Evolutionary conservation across 2,113 vertebrate genomes (phyloP).

Genomic region (Chamaetylas fuelleborni): DNA sequence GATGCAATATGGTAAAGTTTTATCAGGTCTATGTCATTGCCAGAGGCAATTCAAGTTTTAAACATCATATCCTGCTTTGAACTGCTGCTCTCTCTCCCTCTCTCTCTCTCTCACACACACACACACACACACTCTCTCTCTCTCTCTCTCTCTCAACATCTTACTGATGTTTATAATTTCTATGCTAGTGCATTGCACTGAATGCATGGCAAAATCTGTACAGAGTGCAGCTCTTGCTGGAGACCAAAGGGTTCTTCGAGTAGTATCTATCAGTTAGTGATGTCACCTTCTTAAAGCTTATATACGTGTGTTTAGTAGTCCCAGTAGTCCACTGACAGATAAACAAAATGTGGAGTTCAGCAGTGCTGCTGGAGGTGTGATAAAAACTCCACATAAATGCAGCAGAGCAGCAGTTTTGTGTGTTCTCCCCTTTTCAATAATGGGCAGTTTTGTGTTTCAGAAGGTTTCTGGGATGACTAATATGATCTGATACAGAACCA

Average conservation of each 20-base stretch:
- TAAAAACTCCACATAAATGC: background rate
- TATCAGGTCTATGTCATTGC: background rate
- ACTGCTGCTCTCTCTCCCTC: background rate
- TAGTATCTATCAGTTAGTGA: background rate
- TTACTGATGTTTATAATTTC: background rate
- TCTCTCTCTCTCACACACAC: background rate
- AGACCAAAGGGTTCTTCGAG: background rate
- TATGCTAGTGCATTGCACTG: background rate
- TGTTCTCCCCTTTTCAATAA: background rate
- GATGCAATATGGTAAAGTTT: background rate
- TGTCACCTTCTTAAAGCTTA: background rate
- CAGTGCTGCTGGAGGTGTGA: background rate
- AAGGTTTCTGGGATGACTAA: background rate
- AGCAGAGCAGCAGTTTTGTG: background rate
- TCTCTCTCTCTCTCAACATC: background rate
- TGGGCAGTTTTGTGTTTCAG: background rate
- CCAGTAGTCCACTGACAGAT: background rate
- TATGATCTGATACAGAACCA: background rate
- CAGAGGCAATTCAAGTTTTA: background rate
- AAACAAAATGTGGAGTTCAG: background rate
- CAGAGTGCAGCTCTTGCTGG: background rate
- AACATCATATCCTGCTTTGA: background rate
- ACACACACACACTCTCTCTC: background rate
- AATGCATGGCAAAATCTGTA: background rate
- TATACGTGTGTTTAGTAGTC: background rate